These are phyloP conservation scores for Leucopternis melanops DNA, from an alignment of 2,113 vertebrate genomes.

Conservation along the genomic window DNA sequence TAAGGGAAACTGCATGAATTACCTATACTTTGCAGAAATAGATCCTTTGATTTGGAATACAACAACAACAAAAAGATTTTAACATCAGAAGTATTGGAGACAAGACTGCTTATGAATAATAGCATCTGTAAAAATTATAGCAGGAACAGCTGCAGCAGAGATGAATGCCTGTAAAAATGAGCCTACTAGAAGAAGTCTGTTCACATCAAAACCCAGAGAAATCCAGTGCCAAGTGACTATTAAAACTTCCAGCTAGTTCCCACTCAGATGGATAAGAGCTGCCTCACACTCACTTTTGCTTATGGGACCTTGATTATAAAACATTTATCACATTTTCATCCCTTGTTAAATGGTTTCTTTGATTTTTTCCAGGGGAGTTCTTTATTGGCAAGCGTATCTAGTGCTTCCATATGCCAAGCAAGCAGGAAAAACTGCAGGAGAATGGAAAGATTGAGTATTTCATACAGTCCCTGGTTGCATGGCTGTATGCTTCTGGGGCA, in stretches of 20 bases:
- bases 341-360: slow-evolving; percentile 30
- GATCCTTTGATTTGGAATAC: slow-evolving; percentile 1
- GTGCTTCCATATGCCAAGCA: slow-evolving; percentile 12
- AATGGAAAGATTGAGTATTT: slow-evolving; percentile 2
- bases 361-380: slow-evolving; percentile 22
- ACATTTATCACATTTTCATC: slow-evolving; percentile 36
- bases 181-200: neutral
- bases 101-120: neutral
- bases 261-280: neutral
- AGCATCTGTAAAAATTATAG: neutral
- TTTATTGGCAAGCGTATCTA: neutral
- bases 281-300: neutral
- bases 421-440: neutral
- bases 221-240: neutral
- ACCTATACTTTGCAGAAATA: neutral
- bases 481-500: neutral
- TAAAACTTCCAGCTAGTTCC: neutral
- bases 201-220: slow-evolving; percentile 3
- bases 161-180: neutral
- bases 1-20: neutral
- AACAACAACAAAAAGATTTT: neutral
- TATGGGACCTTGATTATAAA: slow-evolving; percentile 12
- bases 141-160: slow-evolving; percentile 25
- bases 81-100: neutral
- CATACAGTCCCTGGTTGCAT: neutral